A percentile compares a stretch with the other conserved stretches of the same genome.
These are phyloP conservation scores for Poecilia latipinna DNA, from an alignment of 2,113 vertebrate genomes.

Conservation along the genomic window DNA sequence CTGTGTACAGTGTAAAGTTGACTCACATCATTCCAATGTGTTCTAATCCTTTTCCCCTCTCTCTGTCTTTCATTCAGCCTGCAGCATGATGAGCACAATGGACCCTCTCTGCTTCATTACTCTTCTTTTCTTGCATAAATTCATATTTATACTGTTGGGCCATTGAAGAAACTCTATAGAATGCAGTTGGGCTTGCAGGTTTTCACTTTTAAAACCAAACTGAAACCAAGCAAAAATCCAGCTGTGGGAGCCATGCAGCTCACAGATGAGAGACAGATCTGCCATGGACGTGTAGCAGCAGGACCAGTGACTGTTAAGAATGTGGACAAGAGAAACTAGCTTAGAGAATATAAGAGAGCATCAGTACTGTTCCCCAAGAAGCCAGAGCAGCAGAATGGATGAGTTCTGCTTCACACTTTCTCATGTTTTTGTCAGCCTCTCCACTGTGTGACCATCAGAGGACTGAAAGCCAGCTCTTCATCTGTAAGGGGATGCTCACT, in stretches of 20 bases:
- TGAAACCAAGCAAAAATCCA: conserved; percentile 32
- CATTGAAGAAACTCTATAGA: conserved; percentile 81
- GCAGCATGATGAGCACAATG: conserved; percentile 78
- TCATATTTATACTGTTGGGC: conserved; percentile 85
- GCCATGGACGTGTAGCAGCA: background rate
- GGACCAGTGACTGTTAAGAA: background rate
- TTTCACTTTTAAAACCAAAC: conserved; percentile 71
- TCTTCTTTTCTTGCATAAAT: conserved; percentile 86
- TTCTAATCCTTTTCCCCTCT: conserved; percentile 1
- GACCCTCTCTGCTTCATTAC: conserved; percentile 83
- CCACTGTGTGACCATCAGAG: conserved; percentile 43
- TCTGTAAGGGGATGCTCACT: background rate
- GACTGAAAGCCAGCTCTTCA: conserved; percentile 7
- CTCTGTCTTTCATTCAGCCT: conserved; percentile 74
- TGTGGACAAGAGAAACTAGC: conserved; percentile 49
- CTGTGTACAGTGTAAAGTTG: too few species aligned
- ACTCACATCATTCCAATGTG: background rate
- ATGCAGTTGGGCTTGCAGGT: conserved; percentile 25
- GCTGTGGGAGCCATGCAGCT: conserved; percentile 13
- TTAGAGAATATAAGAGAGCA: conserved; percentile 69
- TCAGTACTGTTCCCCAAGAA: conserved; percentile 57
- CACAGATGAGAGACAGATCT: conserved; percentile 24
- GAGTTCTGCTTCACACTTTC: conserved; percentile 70
- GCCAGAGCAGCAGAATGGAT: too few species aligned
- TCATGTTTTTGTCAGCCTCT: conserved; percentile 23